Conservation (phyloP, 2,888 invertebrate species). For the Lucinisca nassula region DNA sequence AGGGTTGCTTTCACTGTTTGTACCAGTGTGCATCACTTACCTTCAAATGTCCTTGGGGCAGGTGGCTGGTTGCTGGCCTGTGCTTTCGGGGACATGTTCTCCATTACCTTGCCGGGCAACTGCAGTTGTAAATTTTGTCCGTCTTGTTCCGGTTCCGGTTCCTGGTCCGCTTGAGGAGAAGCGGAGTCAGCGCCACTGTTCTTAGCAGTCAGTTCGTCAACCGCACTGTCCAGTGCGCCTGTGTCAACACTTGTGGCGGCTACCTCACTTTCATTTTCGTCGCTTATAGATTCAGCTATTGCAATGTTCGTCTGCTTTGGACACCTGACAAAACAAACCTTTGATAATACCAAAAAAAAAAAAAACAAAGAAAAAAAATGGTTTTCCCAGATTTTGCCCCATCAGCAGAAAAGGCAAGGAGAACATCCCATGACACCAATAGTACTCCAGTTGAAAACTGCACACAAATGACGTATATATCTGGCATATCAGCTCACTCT, state of each 20-base stretch:
- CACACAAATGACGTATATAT: no score
- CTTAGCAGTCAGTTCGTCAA: not conserved
- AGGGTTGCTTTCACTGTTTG: no score
- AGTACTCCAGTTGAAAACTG: no score
- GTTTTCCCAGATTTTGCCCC: no score
- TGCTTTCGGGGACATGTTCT: not conserved
- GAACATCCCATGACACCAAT: no score
- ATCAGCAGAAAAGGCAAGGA: no score
- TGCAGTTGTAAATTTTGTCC: not conserved
- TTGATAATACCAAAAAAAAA: no score
- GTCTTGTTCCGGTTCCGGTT: not conserved
- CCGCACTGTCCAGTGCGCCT: not conserved
- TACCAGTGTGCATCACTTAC: no score
- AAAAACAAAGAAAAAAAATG: no score
- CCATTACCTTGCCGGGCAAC: not conserved
- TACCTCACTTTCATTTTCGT: not conserved
- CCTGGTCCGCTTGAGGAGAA: not conserved
- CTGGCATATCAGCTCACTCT: no score
- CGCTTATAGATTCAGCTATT: not conserved
- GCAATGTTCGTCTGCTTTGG: constrained; percentile 5
- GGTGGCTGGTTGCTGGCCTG: not conserved
- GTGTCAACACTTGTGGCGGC: not conserved
- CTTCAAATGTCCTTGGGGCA: not conserved
- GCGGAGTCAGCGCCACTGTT: not conserved
- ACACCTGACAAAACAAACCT: no score